Evolutionary conservation across 2,888 invertebrate species (phyloP).

Genomic region (Phymatocera aterrima): DNA sequence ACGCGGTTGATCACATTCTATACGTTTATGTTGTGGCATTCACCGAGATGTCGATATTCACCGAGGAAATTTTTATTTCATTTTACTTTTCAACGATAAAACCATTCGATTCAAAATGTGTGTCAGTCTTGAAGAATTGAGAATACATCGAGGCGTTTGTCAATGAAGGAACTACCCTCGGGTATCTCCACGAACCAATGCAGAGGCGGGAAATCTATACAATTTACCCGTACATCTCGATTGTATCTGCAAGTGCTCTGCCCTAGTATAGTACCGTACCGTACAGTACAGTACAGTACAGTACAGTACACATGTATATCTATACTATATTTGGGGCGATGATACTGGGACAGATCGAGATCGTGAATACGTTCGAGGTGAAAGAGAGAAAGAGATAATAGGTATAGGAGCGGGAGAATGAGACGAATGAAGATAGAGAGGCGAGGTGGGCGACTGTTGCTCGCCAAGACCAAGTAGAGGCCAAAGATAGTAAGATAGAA

Average conservation of each 20-base stretch:
- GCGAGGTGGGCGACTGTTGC: slow-evolving; percentile 57
- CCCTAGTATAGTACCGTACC: background rate
- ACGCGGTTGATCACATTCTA: background rate
- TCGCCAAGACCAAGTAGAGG: slow-evolving; percentile 56
- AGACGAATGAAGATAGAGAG: slow-evolving; percentile 45
- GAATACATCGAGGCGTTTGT: background rate
- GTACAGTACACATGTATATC: slow-evolving; percentile 8
- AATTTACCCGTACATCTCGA: slow-evolving; percentile 15
- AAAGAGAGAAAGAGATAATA: slow-evolving; percentile 40
- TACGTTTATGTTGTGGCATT: no score
- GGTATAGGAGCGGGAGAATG: slow-evolving; percentile 24
- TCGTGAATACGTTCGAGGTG: slow-evolving; percentile 43
- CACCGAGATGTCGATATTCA: background rate
- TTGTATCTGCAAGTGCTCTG: background rate
- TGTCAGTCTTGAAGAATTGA: background rate
- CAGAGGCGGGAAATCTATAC: slow-evolving; percentile 7
- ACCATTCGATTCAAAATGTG: background rate
- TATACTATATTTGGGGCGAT: slow-evolving; percentile 46
- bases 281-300: background rate
- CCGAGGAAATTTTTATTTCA: background rate
- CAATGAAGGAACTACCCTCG: background rate
- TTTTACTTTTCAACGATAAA: background rate
- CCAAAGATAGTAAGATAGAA: slow-evolving; percentile 67
- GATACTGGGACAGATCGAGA: slow-evolving; percentile 46
- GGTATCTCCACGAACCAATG: slow-evolving; percentile 9